These are phyloP conservation scores for Capromys pilorides DNA, from an alignment of 2,797 vertebrate genomes.

Conservation along the genomic window DNA sequence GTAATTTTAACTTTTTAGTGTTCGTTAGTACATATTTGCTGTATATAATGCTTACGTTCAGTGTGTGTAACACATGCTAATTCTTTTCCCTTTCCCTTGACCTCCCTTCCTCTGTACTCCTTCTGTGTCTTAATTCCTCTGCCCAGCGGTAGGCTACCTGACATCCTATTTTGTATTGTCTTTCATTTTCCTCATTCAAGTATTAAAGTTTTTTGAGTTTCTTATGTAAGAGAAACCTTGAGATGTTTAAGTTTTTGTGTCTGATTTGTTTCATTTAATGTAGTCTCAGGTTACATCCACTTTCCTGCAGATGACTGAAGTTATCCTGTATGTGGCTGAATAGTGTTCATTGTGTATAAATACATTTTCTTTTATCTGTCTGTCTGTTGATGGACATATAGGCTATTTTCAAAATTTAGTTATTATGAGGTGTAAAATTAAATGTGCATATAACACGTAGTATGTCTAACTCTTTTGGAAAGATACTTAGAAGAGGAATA, in stretches of 20 bases:
- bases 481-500: not conserved
- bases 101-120: not conserved
- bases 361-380: not conserved
- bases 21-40: not conserved
- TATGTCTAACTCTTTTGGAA: not conserved
- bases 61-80: not conserved
- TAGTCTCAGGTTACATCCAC: not conserved
- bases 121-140: not conserved
- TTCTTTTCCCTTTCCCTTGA: not conserved
- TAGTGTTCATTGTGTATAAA: not conserved
- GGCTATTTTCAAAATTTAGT: not conserved
- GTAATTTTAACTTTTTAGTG: slow-evolving; percentile 62
- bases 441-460: not conserved
- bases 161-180: not conserved
- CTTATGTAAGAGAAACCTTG: not conserved
- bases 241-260: not conserved
- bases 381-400: not conserved
- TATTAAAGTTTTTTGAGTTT: not conserved
- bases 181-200: not conserved
- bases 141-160: not conserved
- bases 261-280: not conserved
- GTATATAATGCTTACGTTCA: not conserved
- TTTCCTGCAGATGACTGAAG: not conserved
- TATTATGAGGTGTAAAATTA: not conserved
- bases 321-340: not conserved